These are phyloP conservation scores for Paracentrotus lividus DNA, from an alignment of 53 echinoderm and acorn worm genomes.

Conservation along the genomic window DNA sequence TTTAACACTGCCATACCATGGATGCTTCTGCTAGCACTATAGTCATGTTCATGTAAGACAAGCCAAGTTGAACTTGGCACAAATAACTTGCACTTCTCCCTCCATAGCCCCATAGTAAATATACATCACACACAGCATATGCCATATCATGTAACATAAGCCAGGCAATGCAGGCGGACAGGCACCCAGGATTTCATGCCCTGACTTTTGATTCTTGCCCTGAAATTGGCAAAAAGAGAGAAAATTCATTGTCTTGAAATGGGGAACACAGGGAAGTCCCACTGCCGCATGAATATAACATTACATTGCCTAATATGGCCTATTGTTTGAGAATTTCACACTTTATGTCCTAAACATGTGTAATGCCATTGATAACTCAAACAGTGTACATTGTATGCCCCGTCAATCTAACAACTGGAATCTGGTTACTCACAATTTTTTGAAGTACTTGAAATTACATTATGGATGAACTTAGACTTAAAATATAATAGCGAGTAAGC, in stretches of 20 bases:
- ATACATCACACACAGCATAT: not conserved
- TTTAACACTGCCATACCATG: not conserved
- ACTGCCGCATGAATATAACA: not conserved
- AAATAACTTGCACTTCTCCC: slow-evolving; percentile 10
- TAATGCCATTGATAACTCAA: not conserved
- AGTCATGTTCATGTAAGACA: not conserved
- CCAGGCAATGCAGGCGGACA: slow-evolving; percentile 25
- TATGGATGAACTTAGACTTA: not conserved
- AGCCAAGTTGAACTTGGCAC: slow-evolving; percentile 42
- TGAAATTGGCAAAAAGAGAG: slow-evolving; percentile 1
- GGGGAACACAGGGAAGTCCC: slow-evolving; percentile 26
- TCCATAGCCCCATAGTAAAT: not conserved
- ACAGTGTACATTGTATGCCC: not conserved
- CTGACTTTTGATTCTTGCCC: not conserved
- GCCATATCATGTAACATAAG: slow-evolving; percentile 4
- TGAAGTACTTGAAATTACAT: not conserved
- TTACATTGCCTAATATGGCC: slow-evolving; percentile 17
- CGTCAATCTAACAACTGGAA: not conserved
- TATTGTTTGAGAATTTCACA: not conserved
- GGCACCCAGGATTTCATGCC: not conserved
- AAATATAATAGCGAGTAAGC: not conserved
- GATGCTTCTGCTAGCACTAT: not conserved
- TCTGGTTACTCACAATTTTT: not conserved
- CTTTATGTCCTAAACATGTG: not conserved
- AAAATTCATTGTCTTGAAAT: not conserved